Conservation (phyloP, 2,888 invertebrate genomes). For the Antheraea yamamai region DNA sequence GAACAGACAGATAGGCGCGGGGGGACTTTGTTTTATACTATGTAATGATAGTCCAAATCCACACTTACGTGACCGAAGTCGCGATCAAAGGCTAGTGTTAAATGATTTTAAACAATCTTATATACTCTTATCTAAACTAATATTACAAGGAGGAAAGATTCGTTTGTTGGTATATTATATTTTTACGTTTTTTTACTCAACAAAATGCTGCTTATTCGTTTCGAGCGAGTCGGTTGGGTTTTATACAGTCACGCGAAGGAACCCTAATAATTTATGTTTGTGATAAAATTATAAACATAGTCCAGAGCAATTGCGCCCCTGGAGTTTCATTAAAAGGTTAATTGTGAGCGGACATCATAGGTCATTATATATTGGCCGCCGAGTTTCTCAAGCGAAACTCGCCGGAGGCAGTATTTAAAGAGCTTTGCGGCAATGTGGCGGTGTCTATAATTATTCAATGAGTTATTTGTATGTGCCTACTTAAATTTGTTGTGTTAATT, state of each 20-base stretch:
- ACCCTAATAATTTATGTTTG: slow-evolving; percentile 5
- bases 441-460: slow-evolving; percentile 7
- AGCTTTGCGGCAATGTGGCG: slow-evolving; percentile 11
- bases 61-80: too few species aligned
- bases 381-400: background rate
- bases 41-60: too few species aligned
- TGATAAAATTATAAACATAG: slow-evolving; percentile 10
- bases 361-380: background rate
- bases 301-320: slow-evolving; percentile 11
- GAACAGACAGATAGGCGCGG: too few species aligned
- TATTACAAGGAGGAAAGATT: too few species aligned
- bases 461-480: background rate
- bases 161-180: too few species aligned
- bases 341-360: slow-evolving; percentile 17
- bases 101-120: too few species aligned
- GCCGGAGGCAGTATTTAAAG: background rate
- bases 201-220: background rate
- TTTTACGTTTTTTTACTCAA: background rate
- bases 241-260: background rate
- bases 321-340: slow-evolving; percentile 21
- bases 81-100: too few species aligned
- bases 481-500: background rate
- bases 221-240: background rate
- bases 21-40: too few species aligned
- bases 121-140: too few species aligned